Conservation (phyloP, 2,113 vertebrate genomes). For the Macaca mulatta region DNA sequence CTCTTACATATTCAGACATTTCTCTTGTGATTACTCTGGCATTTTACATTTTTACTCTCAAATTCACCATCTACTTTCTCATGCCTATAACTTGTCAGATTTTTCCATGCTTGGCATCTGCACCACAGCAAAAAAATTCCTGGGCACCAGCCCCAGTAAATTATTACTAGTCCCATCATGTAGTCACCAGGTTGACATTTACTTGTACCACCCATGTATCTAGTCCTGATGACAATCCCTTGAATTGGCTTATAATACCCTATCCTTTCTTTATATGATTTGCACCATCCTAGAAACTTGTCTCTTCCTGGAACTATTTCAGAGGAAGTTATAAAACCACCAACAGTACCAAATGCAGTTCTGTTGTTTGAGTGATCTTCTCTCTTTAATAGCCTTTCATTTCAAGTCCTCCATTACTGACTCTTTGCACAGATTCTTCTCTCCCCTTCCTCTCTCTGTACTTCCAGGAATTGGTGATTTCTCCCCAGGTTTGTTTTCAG, state of each 20-base stretch:
- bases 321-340: conserved; percentile 62
- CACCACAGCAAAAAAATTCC: conserved; percentile 4
- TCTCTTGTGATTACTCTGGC: conserved; percentile 48
- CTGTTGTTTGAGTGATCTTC: not conserved
- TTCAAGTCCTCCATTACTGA: not conserved
- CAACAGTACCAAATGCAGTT: not conserved
- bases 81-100: conserved; percentile 13
- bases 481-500: not conserved
- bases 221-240: conserved; percentile 44
- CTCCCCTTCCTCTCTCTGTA: not conserved
- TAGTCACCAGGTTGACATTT: conserved; percentile 50
- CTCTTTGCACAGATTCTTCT: not conserved
- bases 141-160: conserved; percentile 12
- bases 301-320: conserved; percentile 53
- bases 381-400: not conserved
- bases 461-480: not conserved
- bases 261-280: conserved; percentile 14
- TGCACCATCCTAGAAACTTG: conserved; percentile 43
- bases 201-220: not conserved
- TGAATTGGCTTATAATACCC: not conserved
- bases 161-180: conserved; percentile 46
- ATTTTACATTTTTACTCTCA: conserved; percentile 22
- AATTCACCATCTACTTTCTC: conserved; percentile 13
- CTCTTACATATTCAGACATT: not conserved
- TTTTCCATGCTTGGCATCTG: conserved; percentile 55